These are phyloP conservation scores for Crioceris asparagi DNA, from an alignment of 2,888 invertebrate species.

Conservation along the genomic window DNA sequence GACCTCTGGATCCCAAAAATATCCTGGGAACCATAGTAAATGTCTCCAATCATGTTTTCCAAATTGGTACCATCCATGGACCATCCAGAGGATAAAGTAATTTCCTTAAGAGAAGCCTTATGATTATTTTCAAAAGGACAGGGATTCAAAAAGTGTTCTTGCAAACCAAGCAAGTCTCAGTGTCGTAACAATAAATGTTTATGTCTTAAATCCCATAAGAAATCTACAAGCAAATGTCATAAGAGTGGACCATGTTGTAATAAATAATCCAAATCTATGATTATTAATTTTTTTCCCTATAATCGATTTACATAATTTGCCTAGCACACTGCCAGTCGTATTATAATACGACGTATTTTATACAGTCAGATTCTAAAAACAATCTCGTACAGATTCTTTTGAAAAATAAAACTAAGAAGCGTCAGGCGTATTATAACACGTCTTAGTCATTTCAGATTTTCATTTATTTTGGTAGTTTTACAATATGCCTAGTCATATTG, in stretches of 20 bases:
- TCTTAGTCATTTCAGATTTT: no score
- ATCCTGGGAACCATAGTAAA: constrained; percentile 1
- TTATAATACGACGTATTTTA: no score
- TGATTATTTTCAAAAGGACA: constrained; percentile 2
- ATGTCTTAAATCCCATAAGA: constrained; percentile 4
- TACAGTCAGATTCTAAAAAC: no score
- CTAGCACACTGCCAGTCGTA: no score
- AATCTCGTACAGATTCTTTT: no score
- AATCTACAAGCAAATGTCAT: constrained; percentile 3
- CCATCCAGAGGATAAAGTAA: constrained; percentile 6
- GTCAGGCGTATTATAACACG: no score
- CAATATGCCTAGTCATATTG: no score
- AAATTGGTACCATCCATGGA: constrained; percentile 4
- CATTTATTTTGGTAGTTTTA: no score
- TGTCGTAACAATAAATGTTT: constrained; percentile 5
- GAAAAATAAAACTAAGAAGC: no score
- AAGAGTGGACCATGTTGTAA: constrained; percentile 3
- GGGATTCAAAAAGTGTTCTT: constrained; percentile 8
- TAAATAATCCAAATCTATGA: no score
- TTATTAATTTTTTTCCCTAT: no score
- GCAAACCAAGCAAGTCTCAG: constrained; percentile 9
- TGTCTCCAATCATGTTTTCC: constrained; percentile 3
- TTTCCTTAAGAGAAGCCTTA: constrained; percentile 6
- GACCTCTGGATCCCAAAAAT: constrained; percentile 6
- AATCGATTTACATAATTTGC: no score